Evolutionary conservation across 2,113 vertebrate species (phyloP), one percentile per base, ranked within the genome.

Genomic region (Aegithalos caudatus): DNA sequence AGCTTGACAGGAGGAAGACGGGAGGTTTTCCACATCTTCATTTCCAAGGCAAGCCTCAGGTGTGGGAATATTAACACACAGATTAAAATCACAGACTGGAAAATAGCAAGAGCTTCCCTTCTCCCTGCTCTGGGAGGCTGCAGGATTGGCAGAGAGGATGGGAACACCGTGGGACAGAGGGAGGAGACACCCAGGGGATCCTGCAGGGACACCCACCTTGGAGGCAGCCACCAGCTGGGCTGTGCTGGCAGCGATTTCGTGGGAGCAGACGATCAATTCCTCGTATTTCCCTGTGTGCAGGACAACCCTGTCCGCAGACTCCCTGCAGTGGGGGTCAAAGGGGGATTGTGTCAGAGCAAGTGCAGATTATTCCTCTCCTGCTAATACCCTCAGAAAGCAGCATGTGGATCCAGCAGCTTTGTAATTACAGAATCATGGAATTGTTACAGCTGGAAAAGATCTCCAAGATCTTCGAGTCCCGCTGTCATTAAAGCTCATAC

Each of bases 181-280:
- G 7, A 42, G 7, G 13, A n/a, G 74, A 38, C 3, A 4, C 6
- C 5, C 54, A 24, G n/a, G 10, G 3, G 6, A 23, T 15, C 12
- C 47, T 42, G 53, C 54, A 18, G 67, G 57, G 74, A 69, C 40
- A 16, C 92, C 80, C 96, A 99, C 99, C 99, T 99, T 99, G 54
- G 99, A 99, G 65, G 99, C 99, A 3, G 99, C 99, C 44, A 99
- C 99, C 58, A 99, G 98, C 96, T 99, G 99, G 37, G 99, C 99
- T 0, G 99, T 99, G 96, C 99, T 99, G 84, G 99, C 99, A 0
- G 99, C 99, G 0, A 99, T 99, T 94, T 99, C 99, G 2, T 99
- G 99, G 7, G 99, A 99, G 94, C 99, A 99, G 83, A 99, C 99
- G 1, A 99, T 99, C 87, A 99, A 95, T 38, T 99, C 99, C 73